Evolutionary conservation across 2,888 invertebrate species (phyloP).

Genomic region (Incurvaria masculella): DNA sequence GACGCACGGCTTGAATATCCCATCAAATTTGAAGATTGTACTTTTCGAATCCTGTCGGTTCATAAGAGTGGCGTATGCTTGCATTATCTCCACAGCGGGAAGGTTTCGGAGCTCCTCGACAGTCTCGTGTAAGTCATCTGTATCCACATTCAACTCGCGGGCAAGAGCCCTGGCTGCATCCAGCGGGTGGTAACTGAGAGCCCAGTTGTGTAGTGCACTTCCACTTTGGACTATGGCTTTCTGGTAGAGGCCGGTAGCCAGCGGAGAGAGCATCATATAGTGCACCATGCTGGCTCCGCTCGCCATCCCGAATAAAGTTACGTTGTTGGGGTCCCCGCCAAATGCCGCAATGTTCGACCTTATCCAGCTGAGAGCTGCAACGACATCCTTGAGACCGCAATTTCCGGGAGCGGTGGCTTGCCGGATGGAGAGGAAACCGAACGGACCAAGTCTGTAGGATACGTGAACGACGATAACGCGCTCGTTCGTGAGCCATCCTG

Average conservation of each 20-base stretch:
- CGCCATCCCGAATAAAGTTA: constrained; percentile 48
- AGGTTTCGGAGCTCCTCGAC: constrained; percentile 32
- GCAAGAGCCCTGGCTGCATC: constrained; percentile 29
- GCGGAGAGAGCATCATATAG: constrained; percentile 45
- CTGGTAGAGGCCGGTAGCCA: constrained; percentile 45
- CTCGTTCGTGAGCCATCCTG: constrained; percentile 31
- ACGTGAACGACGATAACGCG: constrained; percentile 40
- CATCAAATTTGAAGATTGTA: constrained; percentile 24
- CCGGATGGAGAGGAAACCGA: constrained; percentile 44
- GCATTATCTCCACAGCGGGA: constrained; percentile 28
- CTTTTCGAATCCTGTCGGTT: background rate
- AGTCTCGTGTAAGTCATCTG: constrained; percentile 22
- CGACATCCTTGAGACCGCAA: constrained; percentile 43
- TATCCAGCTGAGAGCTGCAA: constrained; percentile 46
- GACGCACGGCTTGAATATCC: constrained; percentile 40
- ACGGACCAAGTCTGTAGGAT: constrained; percentile 42
- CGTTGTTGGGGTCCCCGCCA: constrained; percentile 45
- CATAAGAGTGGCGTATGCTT: constrained; percentile 17
- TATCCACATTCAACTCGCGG: constrained; percentile 28
- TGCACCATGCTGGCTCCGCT: constrained; percentile 46
- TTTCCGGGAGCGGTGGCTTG: constrained; percentile 45
- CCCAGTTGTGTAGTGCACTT: constrained; percentile 41
- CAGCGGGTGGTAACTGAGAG: constrained; percentile 33
- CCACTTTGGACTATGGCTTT: constrained; percentile 47
- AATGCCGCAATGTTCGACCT: constrained; percentile 38